A percentile compares a stretch with the other conserved stretches of the same genome.
phyloP scores from a whole-genome alignment of 2,888 invertebrate species.

The Halictus ligatus region DNA sequence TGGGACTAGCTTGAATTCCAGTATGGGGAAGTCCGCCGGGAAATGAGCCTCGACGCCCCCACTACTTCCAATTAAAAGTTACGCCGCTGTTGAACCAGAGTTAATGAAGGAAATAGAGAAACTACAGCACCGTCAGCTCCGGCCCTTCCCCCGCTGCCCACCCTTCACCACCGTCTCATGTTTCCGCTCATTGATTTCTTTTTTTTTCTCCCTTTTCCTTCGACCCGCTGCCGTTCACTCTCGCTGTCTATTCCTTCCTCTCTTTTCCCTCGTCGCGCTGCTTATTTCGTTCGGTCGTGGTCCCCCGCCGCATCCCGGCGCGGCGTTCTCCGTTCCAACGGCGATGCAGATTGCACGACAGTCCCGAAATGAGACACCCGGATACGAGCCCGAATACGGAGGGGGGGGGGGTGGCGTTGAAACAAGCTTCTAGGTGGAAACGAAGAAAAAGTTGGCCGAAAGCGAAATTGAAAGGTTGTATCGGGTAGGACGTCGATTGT shows the following conservation, averaged over 20 bases:
- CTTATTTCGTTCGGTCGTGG: slow-evolving; percentile 31
- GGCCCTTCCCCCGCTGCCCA: slow-evolving; percentile 54
- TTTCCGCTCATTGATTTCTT: slow-evolving; percentile 79
- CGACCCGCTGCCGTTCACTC: slow-evolving; percentile 27
- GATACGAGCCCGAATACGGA: slow-evolving; percentile 41
- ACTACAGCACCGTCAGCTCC: slow-evolving; percentile 74
- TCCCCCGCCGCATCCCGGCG: not conserved
- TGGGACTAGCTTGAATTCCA: slow-evolving; percentile 74
- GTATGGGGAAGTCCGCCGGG: slow-evolving; percentile 79
- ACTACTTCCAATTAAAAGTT: slow-evolving; percentile 84
- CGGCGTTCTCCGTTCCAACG: slow-evolving; percentile 12
- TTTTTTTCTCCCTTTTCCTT: slow-evolving; percentile 61
- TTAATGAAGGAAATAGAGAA: slow-evolving; percentile 83
- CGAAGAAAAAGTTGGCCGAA: slow-evolving; percentile 24
- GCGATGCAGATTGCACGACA: slow-evolving; percentile 69
- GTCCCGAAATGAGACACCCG: slow-evolving; percentile 51
- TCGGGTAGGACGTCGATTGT: slow-evolving; percentile 30
- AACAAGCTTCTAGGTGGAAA: slow-evolving; percentile 14
- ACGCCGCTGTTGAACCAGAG: slow-evolving; percentile 81
- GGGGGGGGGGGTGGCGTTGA: not conserved
- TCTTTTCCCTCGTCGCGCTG: slow-evolving; percentile 20
- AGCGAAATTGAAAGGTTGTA: slow-evolving; percentile 55
- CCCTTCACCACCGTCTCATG: slow-evolving; percentile 72
- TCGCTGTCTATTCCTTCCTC: slow-evolving; percentile 35
- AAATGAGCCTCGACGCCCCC: slow-evolving; percentile 82